A percentile compares a stretch with the other conserved stretches of the same genome.
Conservation (phyloP, 1,140 invertebrate species). For the Meloidogyne chitwoodi region DNA sequence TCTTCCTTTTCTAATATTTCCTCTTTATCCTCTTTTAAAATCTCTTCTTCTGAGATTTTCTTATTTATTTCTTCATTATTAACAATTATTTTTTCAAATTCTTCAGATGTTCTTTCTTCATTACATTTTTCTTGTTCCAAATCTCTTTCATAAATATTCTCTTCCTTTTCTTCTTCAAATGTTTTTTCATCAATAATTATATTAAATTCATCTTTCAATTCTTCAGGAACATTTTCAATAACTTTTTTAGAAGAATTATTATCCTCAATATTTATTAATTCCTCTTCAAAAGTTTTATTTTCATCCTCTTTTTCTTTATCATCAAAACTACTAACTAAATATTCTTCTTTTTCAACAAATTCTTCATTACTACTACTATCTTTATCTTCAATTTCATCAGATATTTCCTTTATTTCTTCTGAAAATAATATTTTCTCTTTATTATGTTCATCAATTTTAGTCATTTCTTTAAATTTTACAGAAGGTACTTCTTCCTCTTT, state of each 20-base stretch:
- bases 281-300: background rate
- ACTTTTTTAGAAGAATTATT: no score
- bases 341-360: background rate
- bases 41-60: no score
- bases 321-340: background rate
- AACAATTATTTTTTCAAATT: no score
- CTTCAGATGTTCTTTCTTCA: no score
- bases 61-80: no score
- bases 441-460: no score
- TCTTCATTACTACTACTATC: background rate
- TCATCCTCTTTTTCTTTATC: background rate
- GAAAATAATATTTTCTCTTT: background rate
- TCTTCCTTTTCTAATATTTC: no score
- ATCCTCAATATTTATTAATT: no score
- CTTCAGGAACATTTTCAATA: background rate
- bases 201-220: background rate
- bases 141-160: background rate
- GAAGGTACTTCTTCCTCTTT: background rate
- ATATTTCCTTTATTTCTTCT: background rate
- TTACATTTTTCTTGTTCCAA: no score
- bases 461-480: background rate
- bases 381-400: background rate
- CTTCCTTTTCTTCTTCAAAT: constrained; percentile 4
- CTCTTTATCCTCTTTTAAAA: no score
- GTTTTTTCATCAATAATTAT: background rate